phyloP scores from a whole-genome alignment of 2,888 invertebrate species.

The Ormyrus pomaceus region DNA sequence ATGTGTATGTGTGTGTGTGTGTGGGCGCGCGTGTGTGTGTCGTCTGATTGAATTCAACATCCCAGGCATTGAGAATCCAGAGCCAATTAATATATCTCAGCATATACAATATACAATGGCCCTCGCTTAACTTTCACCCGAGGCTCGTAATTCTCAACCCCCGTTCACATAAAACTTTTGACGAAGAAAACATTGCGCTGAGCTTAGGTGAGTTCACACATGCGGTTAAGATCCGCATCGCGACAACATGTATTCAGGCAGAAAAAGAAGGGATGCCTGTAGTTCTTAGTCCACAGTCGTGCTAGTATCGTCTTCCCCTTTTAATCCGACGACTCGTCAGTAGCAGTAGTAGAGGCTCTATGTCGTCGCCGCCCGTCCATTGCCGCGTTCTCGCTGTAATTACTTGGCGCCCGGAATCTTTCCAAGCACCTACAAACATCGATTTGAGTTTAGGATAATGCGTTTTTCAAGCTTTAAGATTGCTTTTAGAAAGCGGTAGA shows the following conservation, averaged over 20 bases:
- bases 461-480: background rate
- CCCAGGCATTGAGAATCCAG: constrained; percentile 39
- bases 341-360: constrained; percentile 14
- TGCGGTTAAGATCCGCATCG: background rate
- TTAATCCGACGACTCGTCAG: constrained; percentile 43
- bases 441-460: constrained; percentile 30
- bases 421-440: constrained; percentile 74
- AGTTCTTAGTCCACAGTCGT: constrained; percentile 41
- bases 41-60: constrained; percentile 21
- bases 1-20: background rate
- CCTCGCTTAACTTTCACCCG: background rate
- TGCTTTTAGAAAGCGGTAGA: background rate
- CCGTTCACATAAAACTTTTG: background rate
- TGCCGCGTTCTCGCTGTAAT: constrained; percentile 62
- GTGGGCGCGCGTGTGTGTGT: background rate
- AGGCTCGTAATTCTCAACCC: constrained; percentile 1
- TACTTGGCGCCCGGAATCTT: constrained; percentile 77
- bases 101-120: background rate
- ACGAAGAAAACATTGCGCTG: constrained; percentile 9
- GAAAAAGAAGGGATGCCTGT: background rate
- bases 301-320: constrained; percentile 40
- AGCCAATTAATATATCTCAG: background rate
- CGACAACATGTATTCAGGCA: constrained; percentile 27
- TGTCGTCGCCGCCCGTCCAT: constrained; percentile 46
- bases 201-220: background rate